Evolutionary conservation across 2,888 invertebrate genomes (phyloP), one percentile per base, ranked within the genome.

Genomic region (Ligdia adustata): DNA sequence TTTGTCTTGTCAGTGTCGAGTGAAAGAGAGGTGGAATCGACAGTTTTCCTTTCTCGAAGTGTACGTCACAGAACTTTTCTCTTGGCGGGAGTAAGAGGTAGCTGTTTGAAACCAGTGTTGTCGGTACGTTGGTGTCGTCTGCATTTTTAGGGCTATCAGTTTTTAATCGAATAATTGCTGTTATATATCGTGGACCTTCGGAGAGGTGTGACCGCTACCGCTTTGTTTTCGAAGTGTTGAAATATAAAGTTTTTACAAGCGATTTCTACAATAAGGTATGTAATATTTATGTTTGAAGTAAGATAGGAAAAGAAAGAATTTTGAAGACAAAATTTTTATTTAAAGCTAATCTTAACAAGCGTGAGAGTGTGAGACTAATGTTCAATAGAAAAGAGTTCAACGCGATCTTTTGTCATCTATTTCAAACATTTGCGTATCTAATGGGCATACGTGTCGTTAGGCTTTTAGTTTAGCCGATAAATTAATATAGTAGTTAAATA

Each of bases 51-150:
- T 88, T 89, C 89, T 83, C 81, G 69, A 41, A 59, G 57, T 60
- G 72, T 76, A 81, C 86, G 82, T 84, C 85, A 79, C 70, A 71
- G 73, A 75, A 79, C 85, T 86, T 89, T 90, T 89, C 90, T 86
- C 82, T 68, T 75, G 72, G 74, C 64, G 71, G 69, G 66, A 69
- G 69, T 67, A 57, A n/a, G 68, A 60, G 64, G 77, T 71, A 71
- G 52, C 56, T 60, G 55, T 64, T 59, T 62, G 79, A 78, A 81
- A 82, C 79, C 88, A 86, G 90, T 86, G 77, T 78, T 64, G 75
- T 64, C 74, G 72, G 70, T 77, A 80, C 79, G 67, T 72, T 73
- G 74, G 78, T 72, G 75, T 77, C 73, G 85, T 77, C 76, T 72
- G 71, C 79, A 72, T 83, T 82, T n/a, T 80, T 79, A 81, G 79